phyloP scores from a whole-genome alignment of 2,113 vertebrate genomes.

The Sorex araneus region DNA sequence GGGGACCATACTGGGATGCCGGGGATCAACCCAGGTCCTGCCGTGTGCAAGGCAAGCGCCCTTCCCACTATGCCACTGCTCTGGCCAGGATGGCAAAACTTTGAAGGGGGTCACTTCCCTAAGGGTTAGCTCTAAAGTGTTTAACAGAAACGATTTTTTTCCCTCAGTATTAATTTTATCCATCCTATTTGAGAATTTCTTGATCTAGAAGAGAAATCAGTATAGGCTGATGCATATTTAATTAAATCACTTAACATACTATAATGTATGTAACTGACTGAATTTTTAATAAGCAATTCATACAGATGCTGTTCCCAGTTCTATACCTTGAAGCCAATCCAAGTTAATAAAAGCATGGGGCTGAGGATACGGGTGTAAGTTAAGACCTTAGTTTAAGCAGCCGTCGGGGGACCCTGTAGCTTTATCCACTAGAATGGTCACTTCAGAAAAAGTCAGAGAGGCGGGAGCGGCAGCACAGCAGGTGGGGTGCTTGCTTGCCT shows the following conservation, averaged over 20 bases:
- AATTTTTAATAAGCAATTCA: not conserved
- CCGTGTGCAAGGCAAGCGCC: no score
- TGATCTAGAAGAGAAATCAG: conserved; percentile 7
- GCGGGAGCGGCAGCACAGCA: no score
- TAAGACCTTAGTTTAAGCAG: not conserved
- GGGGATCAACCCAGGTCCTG: no score
- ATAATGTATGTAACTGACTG: no score
- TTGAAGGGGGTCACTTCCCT: not conserved
- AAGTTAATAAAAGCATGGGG: conserved; percentile 52
- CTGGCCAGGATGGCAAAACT: no score
- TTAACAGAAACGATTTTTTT: not conserved
- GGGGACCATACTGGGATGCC: no score
- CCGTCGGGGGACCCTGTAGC: not conserved
- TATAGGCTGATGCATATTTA: not conserved
- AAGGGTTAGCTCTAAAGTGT: not conserved
- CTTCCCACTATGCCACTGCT: no score
- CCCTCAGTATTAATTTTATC: not conserved
- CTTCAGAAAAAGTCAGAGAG: not conserved
- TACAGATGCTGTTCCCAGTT: conserved; percentile 25
- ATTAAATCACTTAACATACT: conserved; percentile 15
- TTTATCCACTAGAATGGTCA: not conserved
- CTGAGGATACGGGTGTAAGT: not conserved
- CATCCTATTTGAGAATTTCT: not conserved
- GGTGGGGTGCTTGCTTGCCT: no score
- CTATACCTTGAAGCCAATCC: conserved; percentile 7